Conservation (phyloP, 2,113 vertebrate species). For the Peromyscus leucopus region DNA sequence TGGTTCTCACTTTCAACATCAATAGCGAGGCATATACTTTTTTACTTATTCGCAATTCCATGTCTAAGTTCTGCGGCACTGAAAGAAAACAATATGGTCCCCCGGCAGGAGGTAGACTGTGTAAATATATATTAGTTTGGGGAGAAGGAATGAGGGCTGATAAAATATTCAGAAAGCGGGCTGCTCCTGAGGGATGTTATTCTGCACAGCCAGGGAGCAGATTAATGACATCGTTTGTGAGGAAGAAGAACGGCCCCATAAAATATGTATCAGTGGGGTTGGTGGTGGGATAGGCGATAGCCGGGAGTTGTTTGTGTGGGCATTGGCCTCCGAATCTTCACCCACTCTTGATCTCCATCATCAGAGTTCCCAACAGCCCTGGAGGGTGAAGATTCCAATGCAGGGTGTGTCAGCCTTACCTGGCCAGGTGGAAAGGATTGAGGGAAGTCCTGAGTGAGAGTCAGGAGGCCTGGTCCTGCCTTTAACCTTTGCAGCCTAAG, state of each 20-base stretch:
- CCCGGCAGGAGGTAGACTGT: constrained; percentile 88
- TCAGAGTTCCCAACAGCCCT: not conserved
- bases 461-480: not conserved
- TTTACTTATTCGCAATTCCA: constrained; percentile 80
- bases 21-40: constrained; percentile 82
- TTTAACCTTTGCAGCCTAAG: not conserved
- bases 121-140: constrained; percentile 90
- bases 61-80: constrained; percentile 76
- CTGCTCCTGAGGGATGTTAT: constrained; percentile 87
- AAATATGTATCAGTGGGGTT: constrained; percentile 85
- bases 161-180: constrained; percentile 90
- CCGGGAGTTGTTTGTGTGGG: not conserved
- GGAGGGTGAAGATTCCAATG: not conserved
- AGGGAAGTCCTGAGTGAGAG: not conserved
- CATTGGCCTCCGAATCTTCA: not conserved
- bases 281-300: not conserved
- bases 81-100: constrained; percentile 86
- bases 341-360: not conserved
- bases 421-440: not conserved
- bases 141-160: constrained; percentile 88
- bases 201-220: constrained; percentile 89
- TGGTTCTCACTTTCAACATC: constrained; percentile 85
- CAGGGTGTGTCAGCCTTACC: not conserved
- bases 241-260: constrained; percentile 83
- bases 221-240: constrained; percentile 87